Evolutionary conservation across 1,140 invertebrate species (phyloP).

Genomic region (Apocrypta bakeri): DNA sequence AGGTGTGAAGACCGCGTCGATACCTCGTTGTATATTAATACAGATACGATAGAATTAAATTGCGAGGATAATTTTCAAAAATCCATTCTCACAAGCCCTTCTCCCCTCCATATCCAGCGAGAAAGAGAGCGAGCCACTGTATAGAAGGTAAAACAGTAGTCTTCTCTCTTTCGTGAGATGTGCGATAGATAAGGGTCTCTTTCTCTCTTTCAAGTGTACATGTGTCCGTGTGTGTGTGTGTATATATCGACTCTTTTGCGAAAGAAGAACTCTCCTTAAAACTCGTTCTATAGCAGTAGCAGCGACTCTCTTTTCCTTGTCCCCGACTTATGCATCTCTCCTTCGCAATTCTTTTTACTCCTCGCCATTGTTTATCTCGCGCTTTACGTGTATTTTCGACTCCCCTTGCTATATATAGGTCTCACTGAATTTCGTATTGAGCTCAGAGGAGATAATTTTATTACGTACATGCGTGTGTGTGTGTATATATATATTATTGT

Average conservation of each 20-base stretch:
- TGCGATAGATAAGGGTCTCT: slow-evolving; percentile 57
- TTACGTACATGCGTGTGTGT: neutral
- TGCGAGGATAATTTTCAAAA: no score
- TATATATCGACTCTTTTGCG: slow-evolving; percentile 14
- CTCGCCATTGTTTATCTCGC: slow-evolving; percentile 9
- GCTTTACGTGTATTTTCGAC: neutral
- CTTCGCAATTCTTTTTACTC: slow-evolving; percentile 13
- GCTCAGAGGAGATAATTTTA: no score
- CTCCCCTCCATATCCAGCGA: no score
- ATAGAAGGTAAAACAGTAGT: slow-evolving; percentile 66
- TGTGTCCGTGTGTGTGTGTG: neutral
- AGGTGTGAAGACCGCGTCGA: no score
- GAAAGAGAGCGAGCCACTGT: no score
- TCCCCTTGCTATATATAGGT: neutral
- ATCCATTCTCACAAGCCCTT: no score
- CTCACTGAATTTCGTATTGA: neutral
- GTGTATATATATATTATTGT: neutral
- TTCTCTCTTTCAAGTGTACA: neutral
- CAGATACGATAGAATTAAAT: no score
- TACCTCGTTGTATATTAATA: no score
- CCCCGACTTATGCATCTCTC: neutral
- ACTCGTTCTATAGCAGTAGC: slow-evolving; percentile 27
- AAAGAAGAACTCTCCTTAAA: slow-evolving; percentile 36
- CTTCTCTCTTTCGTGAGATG: slow-evolving; percentile 59
- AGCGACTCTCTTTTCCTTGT: slow-evolving; percentile 8